Evolutionary conservation across 2,113 vertebrate species (phyloP).

Genomic region (Pedionomus torquatus): DNA sequence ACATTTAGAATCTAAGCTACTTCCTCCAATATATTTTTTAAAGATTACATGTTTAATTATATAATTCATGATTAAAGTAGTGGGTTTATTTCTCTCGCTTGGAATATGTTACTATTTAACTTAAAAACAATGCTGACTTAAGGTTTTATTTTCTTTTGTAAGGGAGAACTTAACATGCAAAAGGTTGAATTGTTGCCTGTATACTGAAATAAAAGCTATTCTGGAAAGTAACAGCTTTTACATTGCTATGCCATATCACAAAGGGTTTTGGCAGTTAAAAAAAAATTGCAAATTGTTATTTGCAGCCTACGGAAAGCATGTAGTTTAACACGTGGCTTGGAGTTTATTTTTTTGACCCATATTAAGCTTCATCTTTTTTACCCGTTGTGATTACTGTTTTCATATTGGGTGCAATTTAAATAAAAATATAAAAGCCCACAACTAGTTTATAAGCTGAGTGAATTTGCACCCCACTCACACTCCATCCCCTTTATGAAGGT

Average conservation of each 20-base stretch:
- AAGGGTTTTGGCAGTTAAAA: not conserved
- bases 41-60: not conserved
- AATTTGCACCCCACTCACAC: too few relatives aligned
- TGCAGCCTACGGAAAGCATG: not conserved
- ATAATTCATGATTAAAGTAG: not conserved
- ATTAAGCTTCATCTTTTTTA: not conserved
- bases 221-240: not conserved
- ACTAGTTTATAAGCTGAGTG: not conserved
- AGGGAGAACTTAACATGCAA: not conserved
- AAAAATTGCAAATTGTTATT: not conserved
- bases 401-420: not conserved
- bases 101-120: not conserved
- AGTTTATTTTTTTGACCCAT: not conserved
- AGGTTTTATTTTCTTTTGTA: not conserved
- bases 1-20: not conserved
- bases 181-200: not conserved
- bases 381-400: not conserved
- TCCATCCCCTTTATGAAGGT: not conserved
- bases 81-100: not conserved
- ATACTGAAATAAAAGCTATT: not conserved
- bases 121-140: not conserved
- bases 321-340: not conserved
- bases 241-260: fast-evolving
- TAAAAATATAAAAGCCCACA: not conserved
- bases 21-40: fast-evolving